Percentiles rank a stretch among this genome's conserved stretches.
Evolutionary conservation across 1,140 invertebrate species (phyloP).

Genomic region (Hyles vespertilio): DNA sequence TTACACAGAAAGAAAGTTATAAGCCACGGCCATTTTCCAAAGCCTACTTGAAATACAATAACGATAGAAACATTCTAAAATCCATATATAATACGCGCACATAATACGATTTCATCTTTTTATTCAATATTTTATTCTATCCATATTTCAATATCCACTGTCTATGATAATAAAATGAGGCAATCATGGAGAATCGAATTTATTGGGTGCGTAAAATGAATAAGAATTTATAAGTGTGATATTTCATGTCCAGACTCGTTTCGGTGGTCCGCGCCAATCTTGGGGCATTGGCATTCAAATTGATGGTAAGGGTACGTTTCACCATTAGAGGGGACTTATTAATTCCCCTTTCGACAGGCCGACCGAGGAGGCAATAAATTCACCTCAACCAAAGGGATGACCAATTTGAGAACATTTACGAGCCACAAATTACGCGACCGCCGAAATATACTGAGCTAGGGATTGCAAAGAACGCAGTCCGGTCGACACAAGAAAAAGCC

Average conservation of each 20-base stretch:
- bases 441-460: slow-evolving; percentile 69
- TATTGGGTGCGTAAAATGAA: slow-evolving; percentile 50
- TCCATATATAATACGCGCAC: no score
- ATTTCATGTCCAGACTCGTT: slow-evolving; percentile 51
- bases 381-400: slow-evolving; percentile 75
- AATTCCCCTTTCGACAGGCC: slow-evolving; percentile 75
- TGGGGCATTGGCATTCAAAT: slow-evolving; percentile 73
- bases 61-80: no score
- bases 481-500: slow-evolving; percentile 60
- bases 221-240: slow-evolving; percentile 65
- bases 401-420: slow-evolving; percentile 76
- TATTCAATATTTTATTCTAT: slow-evolving; percentile 5
- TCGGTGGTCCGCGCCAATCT: slow-evolving; percentile 53
- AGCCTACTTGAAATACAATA: no score
- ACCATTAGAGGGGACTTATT: slow-evolving; percentile 74
- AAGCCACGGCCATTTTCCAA: no score
- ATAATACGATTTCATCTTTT: neutral
- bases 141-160: slow-evolving; percentile 9
- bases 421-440: slow-evolving; percentile 74
- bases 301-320: slow-evolving; percentile 73
- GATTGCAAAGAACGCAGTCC: slow-evolving; percentile 47
- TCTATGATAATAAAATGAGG: slow-evolving; percentile 36
- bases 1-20: no score
- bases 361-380: slow-evolving; percentile 73
- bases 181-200: slow-evolving; percentile 49